Evolutionary conservation across 2,888 invertebrate species (phyloP).

Genomic region (Sturmia bella): DNA sequence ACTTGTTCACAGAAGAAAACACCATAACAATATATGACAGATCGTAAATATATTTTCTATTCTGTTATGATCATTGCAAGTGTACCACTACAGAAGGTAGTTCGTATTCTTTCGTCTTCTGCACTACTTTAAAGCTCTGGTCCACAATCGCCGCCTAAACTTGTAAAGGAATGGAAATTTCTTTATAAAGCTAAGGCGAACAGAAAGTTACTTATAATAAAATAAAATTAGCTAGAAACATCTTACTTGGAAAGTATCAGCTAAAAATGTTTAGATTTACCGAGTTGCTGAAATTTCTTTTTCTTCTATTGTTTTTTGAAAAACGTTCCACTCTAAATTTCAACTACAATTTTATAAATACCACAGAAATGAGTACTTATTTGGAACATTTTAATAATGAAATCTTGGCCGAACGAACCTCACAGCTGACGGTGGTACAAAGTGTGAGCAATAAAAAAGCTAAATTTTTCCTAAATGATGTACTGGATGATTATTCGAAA

Average conservation of each 20-base stretch:
- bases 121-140: not conserved
- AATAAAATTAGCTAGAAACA: too few relatives aligned
- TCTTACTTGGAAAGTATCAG: too few relatives aligned
- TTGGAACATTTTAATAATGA: slow-evolving; percentile 52
- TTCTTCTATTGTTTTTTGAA: slow-evolving; percentile 10
- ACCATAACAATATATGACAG: too few relatives aligned
- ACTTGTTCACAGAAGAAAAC: too few relatives aligned
- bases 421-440: slow-evolving; percentile 19
- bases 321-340: slow-evolving; percentile 2
- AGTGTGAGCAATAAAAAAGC: slow-evolving; percentile 7
- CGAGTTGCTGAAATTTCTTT: slow-evolving; percentile 10
- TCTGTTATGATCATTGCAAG: too few relatives aligned
- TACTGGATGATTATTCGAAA: slow-evolving; percentile 52
- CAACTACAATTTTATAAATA: not conserved
- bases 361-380: slow-evolving; percentile 38
- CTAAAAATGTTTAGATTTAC: slow-evolving; percentile 1
- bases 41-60: too few relatives aligned
- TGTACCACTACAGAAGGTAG: too few relatives aligned
- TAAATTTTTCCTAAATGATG: slow-evolving; percentile 52
- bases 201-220: too few relatives aligned
- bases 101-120: not conserved
- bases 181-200: not conserved
- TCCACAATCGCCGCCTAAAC: not conserved
- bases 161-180: too few relatives aligned
- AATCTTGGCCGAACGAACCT: slow-evolving; percentile 31